Conservation (phyloP, 2,888 invertebrate species). For the Phortica magna region DNA sequence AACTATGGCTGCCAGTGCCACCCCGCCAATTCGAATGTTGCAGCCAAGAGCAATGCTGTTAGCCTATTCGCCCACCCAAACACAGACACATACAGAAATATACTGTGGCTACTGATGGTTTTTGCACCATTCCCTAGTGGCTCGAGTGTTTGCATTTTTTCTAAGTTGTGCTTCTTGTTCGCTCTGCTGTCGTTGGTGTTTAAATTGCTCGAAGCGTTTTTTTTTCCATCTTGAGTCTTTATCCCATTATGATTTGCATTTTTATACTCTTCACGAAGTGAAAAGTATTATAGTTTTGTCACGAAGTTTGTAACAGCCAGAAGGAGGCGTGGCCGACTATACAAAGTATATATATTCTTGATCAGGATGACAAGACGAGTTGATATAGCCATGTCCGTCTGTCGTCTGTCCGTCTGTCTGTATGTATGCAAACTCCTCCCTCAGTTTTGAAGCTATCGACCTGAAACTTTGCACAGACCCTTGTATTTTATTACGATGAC, state of each 20-base stretch:
- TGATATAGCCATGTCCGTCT: too few relatives aligned
- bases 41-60: background rate
- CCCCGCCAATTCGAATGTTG: background rate
- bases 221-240: conserved; percentile 12
- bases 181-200: conserved; percentile 10
- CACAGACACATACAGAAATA: background rate
- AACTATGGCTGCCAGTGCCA: background rate
- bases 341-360: too few relatives aligned
- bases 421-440: too few relatives aligned
- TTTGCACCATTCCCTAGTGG: background rate
- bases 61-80: background rate
- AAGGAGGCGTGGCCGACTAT: too few relatives aligned
- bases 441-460: too few relatives aligned
- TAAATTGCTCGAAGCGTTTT: conserved; percentile 21
- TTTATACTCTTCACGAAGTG: too few relatives aligned
- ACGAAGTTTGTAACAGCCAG: too few relatives aligned
- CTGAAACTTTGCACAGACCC: too few relatives aligned
- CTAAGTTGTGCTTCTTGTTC: background rate
- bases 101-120: background rate
- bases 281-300: too few relatives aligned
- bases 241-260: conserved; percentile 10
- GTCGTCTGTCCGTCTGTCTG: too few relatives aligned
- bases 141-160: conserved; percentile 6
- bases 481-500: too few relatives aligned
- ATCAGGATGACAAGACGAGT: too few relatives aligned